Base-by-base conservation (phyloP, 2,888 invertebrate genomes). In the Uropetala carovei region DNA sequence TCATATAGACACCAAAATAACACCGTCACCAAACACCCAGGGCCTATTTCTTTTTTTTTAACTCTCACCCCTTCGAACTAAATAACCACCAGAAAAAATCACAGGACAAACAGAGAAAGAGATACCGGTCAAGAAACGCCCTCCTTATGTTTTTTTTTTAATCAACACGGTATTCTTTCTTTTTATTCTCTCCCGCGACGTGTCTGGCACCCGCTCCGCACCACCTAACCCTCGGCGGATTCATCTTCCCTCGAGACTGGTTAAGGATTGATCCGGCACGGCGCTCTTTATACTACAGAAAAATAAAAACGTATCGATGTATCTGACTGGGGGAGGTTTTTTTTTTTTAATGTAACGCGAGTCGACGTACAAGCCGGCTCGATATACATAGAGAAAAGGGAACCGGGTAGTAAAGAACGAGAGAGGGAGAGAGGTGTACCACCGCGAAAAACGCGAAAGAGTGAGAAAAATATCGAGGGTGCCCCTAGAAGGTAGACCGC, bases 401-500 rank as follows among this genome's bases (percentile, higher is more conserved):
- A 16, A 27, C 4, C 22, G 60, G 10, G 56, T 56, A 14, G 81
- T 82, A 43, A 30, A n/a, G 83, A 27, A 14, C 1, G 18, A 11
- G 18, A 0, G n/a, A 14, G 3, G 16, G 60, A 18, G 83, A 27
- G 60, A 58, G 18, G 68, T 68, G 43, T 43, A 43, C 43, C 43
- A 43, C 43, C 43, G 43, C 5, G 56, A 56, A 2, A 9, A 57
- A 14, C 10, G 83, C 8, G 56, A n/a, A 83, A 27, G 18, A 27
- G n/a, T 57, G 83, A 27, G 82, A 5, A 83, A n/a, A 57, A 57
- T n/a, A 60, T 59, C 59, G 30, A 27, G 60, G 59, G 59, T 8
- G n/a, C 30, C 86, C 86, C 60, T 86, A 8, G 60, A 16, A 59
- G 60, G 86, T 86, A 30, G 27, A 10, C 59, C 86, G 58, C 86